A percentile compares a stretch with the other conserved stretches of the same genome.
These are phyloP conservation scores for Oryzias javanicus DNA, from an alignment of 2,113 vertebrate species.

Conservation along the genomic window DNA sequence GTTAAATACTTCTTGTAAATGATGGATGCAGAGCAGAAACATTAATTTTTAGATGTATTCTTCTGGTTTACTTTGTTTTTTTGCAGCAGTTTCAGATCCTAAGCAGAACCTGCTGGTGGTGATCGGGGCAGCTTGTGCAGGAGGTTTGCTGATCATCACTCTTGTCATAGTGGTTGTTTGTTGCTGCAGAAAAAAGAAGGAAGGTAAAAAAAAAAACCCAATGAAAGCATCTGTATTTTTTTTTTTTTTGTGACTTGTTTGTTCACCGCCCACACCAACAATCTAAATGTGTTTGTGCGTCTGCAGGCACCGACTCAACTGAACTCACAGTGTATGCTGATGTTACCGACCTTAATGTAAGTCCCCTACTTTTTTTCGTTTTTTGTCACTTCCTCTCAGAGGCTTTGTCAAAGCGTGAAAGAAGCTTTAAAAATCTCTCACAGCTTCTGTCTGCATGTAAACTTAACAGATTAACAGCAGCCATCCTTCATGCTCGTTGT, in stretches of 20 bases:
- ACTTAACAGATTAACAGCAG: background rate
- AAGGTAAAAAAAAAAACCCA: constrained; percentile 23
- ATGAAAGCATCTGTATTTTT: background rate
- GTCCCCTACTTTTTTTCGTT: background rate
- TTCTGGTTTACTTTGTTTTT: accelerated
- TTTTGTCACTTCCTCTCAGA: background rate
- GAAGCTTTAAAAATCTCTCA: background rate
- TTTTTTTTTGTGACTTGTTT: background rate
- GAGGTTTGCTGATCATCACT: background rate
- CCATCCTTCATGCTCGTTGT: constrained; percentile 32
- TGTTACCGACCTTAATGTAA: constrained; percentile 14
- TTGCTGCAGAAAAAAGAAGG: background rate
- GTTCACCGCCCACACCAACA: background rate
- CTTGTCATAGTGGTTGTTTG: background rate
- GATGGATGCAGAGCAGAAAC: too few relatives aligned
- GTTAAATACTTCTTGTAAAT: too few relatives aligned
- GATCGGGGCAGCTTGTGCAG: background rate
- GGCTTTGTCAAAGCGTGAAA: background rate
- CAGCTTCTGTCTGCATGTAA: background rate
- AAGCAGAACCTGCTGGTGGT: accelerated
- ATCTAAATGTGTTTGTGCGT: accelerated
- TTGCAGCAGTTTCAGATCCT: accelerated
- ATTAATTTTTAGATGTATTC: background rate
- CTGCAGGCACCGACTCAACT: background rate
- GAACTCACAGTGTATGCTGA: constrained; percentile 44